phyloP scores from a whole-genome alignment of 2,888 invertebrate genomes.

The Cetonia aurata region DNA sequence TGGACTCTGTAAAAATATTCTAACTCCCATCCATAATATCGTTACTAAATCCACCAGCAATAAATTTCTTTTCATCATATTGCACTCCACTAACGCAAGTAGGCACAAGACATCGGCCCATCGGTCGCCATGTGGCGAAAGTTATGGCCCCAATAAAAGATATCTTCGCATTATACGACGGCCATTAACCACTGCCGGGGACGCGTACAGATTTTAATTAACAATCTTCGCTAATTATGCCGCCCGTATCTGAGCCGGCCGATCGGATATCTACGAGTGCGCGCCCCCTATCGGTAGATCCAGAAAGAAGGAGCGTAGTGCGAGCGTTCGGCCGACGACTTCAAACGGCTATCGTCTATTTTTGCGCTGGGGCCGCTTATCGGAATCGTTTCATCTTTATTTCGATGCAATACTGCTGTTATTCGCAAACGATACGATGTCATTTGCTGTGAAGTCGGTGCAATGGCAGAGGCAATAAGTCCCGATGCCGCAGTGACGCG shows the following conservation, averaged over 20 bases:
- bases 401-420: conserved; percentile 22
- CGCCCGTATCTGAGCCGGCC: conserved; percentile 17
- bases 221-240: conserved; percentile 35
- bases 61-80: too few relatives aligned
- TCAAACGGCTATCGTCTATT: background rate
- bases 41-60: too few relatives aligned
- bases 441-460: too few relatives aligned
- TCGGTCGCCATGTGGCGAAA: conserved; percentile 27
- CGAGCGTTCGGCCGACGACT: background rate
- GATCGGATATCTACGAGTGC: conserved; percentile 26
- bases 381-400: conserved; percentile 25
- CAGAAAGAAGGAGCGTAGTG: background rate
- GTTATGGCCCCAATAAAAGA: conserved; percentile 37
- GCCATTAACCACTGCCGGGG: conserved; percentile 18
- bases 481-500: too few relatives aligned
- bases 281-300: conserved; percentile 25
- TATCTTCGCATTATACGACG: conserved; percentile 31
- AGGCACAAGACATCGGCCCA: conserved; percentile 1
- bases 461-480: too few relatives aligned
- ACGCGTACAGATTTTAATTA: conserved; percentile 29
- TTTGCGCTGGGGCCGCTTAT: conserved; percentile 3
- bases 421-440: conserved; percentile 21
- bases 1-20: too few relatives aligned
- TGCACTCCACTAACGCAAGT: too few relatives aligned
- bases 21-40: too few relatives aligned